Percentiles rank a stretch among this genome's conserved stretches.
Evolutionary conservation across 2,797 vertebrate species (phyloP).

Genomic region (Pipistrellus pipistrellus): DNA sequence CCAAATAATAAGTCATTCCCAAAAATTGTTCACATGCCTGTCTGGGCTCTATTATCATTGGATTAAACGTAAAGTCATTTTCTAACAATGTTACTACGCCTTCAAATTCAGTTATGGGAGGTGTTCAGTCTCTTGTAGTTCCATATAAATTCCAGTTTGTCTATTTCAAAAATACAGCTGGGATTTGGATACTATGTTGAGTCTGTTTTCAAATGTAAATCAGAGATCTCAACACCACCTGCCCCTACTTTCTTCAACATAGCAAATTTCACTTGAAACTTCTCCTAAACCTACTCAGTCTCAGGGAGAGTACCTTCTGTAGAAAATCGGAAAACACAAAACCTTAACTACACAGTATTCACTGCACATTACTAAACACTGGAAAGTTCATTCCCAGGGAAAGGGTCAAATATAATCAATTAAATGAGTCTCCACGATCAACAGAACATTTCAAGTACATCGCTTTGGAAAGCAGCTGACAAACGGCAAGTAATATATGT

Average conservation of each 20-base stretch:
- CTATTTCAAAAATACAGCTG: not conserved
- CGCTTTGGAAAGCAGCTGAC: not conserved
- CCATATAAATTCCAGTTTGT: not conserved
- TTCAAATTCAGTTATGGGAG: slow-evolving; percentile 3
- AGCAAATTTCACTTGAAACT: slow-evolving; percentile 2
- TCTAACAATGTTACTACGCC: not conserved
- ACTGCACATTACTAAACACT: not conserved
- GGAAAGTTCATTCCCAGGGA: not conserved
- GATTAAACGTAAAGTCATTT: not conserved
- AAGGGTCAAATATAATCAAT: not conserved
- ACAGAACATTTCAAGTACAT: not conserved
- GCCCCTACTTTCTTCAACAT: not conserved
- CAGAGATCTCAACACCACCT: not conserved
- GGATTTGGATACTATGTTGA: not conserved
- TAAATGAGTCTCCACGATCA: not conserved
- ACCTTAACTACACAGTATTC: not conserved
- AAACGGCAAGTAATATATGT: not conserved
- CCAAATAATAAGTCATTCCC: slow-evolving; percentile 24
- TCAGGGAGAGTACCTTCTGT: not conserved
- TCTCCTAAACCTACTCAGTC: not conserved
- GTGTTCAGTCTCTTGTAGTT: not conserved
- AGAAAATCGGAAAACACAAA: not conserved
- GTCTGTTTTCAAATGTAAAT: not conserved
- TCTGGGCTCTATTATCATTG: not conserved
- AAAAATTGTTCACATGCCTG: not conserved